Evolutionary conservation across 2,113 vertebrate genomes (phyloP).

Genomic region (Sapayoa aenigma): DNA sequence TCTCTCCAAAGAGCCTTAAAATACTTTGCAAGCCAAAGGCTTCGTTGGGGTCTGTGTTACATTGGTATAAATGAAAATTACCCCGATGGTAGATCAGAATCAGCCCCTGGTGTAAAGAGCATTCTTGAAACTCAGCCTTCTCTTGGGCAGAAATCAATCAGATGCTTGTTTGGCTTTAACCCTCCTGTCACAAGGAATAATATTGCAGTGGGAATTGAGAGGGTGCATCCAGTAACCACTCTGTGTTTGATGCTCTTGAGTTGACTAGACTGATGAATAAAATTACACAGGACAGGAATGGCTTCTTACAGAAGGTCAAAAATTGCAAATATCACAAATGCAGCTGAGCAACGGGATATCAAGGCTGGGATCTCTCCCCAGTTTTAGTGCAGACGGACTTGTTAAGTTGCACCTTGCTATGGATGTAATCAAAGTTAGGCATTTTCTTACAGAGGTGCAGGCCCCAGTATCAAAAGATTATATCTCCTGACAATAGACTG

Average conservation of each 20-base stretch:
- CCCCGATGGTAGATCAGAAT: background rate
- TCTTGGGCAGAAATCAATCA: conserved; percentile 53
- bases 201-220: background rate
- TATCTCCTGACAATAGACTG: background rate
- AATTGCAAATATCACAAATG: background rate
- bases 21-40: background rate
- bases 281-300: background rate
- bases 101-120: conserved; percentile 8
- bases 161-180: conserved; percentile 22
- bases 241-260: background rate
- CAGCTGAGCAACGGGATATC: background rate
- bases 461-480: background rate
- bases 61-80: conserved; percentile 18
- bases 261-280: background rate
- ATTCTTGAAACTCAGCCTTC: conserved; percentile 42
- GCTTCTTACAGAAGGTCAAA: background rate
- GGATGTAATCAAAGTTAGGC: background rate
- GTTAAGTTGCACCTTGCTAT: background rate
- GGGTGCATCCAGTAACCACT: background rate
- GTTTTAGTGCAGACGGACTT: background rate
- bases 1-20: background rate
- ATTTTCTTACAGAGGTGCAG: background rate
- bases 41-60: background rate
- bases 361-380: background rate
- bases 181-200: conserved; percentile 32